A percentile compares a stretch with the other conserved stretches of the same genome.
phyloP scores from a whole-genome alignment of 2,797 vertebrate species.

The Neoniphon sammara region DNA sequence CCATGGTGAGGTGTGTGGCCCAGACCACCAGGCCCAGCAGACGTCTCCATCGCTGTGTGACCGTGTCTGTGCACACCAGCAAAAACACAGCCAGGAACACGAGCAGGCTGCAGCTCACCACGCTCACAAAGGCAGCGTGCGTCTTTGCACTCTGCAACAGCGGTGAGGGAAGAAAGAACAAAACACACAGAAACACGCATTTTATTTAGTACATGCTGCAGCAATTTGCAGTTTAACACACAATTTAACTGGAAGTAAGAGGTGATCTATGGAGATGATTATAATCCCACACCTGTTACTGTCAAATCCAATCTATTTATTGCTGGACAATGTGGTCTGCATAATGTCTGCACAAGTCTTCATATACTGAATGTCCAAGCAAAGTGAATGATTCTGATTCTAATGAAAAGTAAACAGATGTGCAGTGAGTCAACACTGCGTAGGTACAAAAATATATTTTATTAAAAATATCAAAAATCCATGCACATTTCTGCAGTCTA shows the following conservation, averaged over 20 bases:
- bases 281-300: neutral
- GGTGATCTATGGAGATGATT: neutral
- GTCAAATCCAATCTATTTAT: neutral
- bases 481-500: no score
- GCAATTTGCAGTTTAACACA: neutral
- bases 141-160: conserved; percentile 68
- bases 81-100: conserved; percentile 88
- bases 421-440: no score
- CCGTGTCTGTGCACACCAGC: conserved; percentile 88
- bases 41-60: conserved; percentile 87
- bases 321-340: no score
- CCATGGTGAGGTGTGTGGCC: conserved; percentile 89
- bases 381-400: no score
- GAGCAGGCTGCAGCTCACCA: conserved; percentile 84
- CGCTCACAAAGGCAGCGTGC: conserved; percentile 84
- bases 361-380: no score
- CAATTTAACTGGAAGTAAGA: neutral
- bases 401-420: no score
- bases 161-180: conserved; percentile 21
- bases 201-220: conserved; percentile 12
- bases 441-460: no score
- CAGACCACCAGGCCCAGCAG: conserved; percentile 88
- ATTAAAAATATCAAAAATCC: no score
- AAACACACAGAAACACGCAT: conserved; percentile 31
- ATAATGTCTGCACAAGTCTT: no score